phyloP scores from a whole-genome alignment of 2,888 invertebrate species.

The Yponomeuta plumbellus region DNA sequence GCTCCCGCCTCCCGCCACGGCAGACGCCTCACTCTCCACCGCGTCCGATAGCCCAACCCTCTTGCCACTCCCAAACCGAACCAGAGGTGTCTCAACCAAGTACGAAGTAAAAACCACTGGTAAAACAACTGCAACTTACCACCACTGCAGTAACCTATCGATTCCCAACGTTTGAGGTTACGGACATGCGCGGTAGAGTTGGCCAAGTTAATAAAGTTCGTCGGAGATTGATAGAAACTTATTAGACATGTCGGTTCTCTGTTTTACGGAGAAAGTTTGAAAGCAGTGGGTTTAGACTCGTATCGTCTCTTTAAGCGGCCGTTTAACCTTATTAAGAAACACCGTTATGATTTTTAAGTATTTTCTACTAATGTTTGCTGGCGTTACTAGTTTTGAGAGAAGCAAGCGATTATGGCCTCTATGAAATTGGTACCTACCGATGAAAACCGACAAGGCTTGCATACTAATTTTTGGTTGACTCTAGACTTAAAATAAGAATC shows the following conservation, averaged over 20 bases:
- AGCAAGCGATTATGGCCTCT: neutral
- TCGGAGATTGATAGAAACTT: neutral
- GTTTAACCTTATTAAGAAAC: neutral
- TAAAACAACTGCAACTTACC: constrained; percentile 2
- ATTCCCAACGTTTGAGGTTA: constrained; percentile 1
- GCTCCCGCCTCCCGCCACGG: constrained; percentile 67
- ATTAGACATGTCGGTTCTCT: neutral
- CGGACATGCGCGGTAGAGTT: constrained; percentile 4
- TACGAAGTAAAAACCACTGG: neutral
- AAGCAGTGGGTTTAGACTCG: neutral
- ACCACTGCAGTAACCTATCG: constrained; percentile 15
- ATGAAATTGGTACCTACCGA: neutral
- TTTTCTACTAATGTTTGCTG: neutral
- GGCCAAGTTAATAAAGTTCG: neutral
- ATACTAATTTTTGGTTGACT: neutral
- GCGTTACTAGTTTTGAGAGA: neutral
- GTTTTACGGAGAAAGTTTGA: neutral
- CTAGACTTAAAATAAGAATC: neutral
- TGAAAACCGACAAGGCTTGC: neutral
- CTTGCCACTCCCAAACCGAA: constrained; percentile 37
- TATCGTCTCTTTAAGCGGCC: neutral
- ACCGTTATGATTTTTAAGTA: constrained; percentile 1
- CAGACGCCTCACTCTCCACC: constrained; percentile 62
- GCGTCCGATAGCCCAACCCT: constrained; percentile 51
- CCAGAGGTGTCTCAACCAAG: neutral